phyloP scores from a whole-genome alignment of 1,140 invertebrate genomes.

The Cydia strobilella region DNA sequence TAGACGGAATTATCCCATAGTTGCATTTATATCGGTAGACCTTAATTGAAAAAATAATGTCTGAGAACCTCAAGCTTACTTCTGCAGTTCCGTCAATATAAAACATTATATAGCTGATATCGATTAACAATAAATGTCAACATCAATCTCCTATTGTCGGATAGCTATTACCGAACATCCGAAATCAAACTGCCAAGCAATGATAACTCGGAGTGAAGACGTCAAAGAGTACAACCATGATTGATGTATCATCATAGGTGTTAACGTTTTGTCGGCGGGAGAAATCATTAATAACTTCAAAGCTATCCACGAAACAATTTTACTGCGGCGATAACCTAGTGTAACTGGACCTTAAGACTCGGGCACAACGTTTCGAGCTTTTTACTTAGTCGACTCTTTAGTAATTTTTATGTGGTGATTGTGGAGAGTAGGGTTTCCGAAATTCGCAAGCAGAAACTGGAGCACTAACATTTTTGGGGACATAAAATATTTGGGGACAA shows the following conservation, averaged over 20 bases:
- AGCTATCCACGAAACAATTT: neutral
- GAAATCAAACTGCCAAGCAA: slow-evolving; percentile 23
- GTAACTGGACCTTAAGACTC: neutral
- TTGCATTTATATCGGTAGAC: too few relatives aligned
- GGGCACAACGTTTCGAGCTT: neutral
- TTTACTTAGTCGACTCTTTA: neutral
- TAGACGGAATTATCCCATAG: too few relatives aligned
- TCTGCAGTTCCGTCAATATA: neutral
- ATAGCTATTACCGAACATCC: slow-evolving; percentile 5
- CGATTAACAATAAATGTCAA: neutral
- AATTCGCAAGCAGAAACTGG: too few relatives aligned
- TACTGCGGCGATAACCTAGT: neutral
- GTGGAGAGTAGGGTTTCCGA: too few relatives aligned
- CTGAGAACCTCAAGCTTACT: neutral
- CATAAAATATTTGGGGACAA: too few relatives aligned
- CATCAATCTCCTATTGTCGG: neutral
- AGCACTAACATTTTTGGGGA: too few relatives aligned
- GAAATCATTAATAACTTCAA: slow-evolving; percentile 26
- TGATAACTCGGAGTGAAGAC: slow-evolving; percentile 27
- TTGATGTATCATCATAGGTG: slow-evolving; percentile 16
- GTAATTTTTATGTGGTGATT: too few relatives aligned
- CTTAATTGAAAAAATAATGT: neutral
- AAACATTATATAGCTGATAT: neutral
- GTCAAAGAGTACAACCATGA: slow-evolving; percentile 19
- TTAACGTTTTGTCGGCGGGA: slow-evolving; percentile 3